A percentile compares a stretch with the other conserved stretches of the same genome.
phyloP scores from a whole-genome alignment of 2,113 vertebrate genomes.

The Neodon shergylaensis region DNA sequence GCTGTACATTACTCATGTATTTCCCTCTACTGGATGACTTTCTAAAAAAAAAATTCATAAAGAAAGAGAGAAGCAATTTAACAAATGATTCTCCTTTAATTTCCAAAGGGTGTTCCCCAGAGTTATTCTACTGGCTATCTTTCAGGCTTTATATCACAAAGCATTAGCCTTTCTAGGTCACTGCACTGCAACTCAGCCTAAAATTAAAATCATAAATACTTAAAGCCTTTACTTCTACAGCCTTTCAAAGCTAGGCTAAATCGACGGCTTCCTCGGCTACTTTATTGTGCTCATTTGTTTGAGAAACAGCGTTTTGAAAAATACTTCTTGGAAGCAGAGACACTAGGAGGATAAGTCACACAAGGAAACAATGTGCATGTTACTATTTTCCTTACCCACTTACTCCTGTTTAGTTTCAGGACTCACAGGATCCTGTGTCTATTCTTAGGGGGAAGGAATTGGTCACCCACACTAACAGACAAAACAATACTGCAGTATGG shows the following conservation, averaged over 20 bases:
- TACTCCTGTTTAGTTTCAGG: neutral
- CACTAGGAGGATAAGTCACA: neutral
- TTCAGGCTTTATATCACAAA: conserved; percentile 47
- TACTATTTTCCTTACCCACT: conserved; percentile 38
- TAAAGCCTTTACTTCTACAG: conserved; percentile 45
- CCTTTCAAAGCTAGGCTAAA: conserved; percentile 46
- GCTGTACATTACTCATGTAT: neutral
- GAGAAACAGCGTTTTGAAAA: conserved; percentile 49
- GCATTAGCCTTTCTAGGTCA: conserved; percentile 55
- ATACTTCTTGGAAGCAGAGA: conserved; percentile 24
- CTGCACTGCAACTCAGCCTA: conserved; percentile 40
- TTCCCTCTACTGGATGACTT: conserved; percentile 32
- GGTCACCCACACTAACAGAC: neutral
- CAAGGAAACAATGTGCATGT: conserved; percentile 4
- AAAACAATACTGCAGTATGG: conserved; percentile 37
- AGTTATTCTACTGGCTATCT: conserved; percentile 41
- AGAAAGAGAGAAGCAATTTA: conserved; percentile 13
- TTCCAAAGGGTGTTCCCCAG: conserved; percentile 57
- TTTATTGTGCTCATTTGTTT: conserved; percentile 54
- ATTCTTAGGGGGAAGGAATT: neutral
- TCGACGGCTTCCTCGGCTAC: conserved; percentile 13
- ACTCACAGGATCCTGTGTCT: neutral
- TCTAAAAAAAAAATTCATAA: neutral
- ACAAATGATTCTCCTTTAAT: neutral
- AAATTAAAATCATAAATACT: conserved; percentile 61